These are phyloP conservation scores for Polymixis lichenea DNA, from an alignment of 2,888 invertebrate species.

Conservation along the genomic window DNA sequence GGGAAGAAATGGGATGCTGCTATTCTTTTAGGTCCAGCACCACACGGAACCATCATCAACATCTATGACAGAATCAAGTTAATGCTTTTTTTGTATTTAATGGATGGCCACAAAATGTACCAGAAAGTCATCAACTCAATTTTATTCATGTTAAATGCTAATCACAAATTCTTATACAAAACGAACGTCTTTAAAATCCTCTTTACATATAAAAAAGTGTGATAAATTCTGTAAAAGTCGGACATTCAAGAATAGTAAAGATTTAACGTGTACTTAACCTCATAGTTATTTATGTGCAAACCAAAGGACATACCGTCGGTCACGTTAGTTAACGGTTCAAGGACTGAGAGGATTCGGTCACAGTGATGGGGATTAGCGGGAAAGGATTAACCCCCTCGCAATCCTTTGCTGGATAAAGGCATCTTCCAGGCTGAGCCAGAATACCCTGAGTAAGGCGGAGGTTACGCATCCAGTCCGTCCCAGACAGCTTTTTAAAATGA, in stretches of 20 bases:
- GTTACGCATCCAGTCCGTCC: too few relatives aligned
- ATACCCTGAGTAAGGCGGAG: too few relatives aligned
- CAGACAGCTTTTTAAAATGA: too few relatives aligned
- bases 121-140: not conserved
- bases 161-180: conserved; percentile 8
- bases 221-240: conserved; percentile 50
- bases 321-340: conserved; percentile 60
- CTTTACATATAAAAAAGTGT: conserved; percentile 23
- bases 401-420: too few relatives aligned
- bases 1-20: too few relatives aligned
- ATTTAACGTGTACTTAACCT: conserved; percentile 52
- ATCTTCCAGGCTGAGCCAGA: too few relatives aligned
- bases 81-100: too few relatives aligned
- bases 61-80: not conserved
- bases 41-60: too few relatives aligned
- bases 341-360: conserved; percentile 31
- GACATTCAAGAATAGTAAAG: conserved; percentile 35
- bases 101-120: not conserved
- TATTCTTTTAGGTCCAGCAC: too few relatives aligned
- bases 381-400: not conserved
- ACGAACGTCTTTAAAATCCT: conserved; percentile 25
- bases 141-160: conserved; percentile 8
- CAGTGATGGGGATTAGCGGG: conserved; percentile 26
- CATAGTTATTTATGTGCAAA: conserved; percentile 48
- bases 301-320: conserved; percentile 57